phyloP scores from a whole-genome alignment of 2,113 vertebrate genomes.

The Gymnarchus niloticus region DNA sequence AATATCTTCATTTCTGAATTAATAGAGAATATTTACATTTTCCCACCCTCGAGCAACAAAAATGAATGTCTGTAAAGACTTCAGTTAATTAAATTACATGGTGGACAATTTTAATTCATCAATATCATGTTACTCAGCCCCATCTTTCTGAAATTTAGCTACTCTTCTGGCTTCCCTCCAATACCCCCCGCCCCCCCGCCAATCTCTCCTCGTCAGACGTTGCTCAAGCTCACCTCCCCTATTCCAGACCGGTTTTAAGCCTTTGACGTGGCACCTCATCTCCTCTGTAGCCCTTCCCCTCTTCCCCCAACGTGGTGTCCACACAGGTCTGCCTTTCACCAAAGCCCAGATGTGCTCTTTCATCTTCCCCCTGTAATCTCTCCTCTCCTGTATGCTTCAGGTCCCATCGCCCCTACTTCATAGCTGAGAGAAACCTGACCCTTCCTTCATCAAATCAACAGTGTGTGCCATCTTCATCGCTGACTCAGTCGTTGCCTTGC shows the following conservation, averaged over 20 bases:
- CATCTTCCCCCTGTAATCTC: background rate
- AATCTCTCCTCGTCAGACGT: background rate
- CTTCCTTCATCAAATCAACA: background rate
- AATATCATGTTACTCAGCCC: background rate
- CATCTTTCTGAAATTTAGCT: background rate
- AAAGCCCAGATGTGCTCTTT: background rate
- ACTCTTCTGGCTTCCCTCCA: background rate
- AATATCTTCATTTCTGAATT: background rate
- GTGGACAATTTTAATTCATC: background rate
- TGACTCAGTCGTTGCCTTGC: background rate
- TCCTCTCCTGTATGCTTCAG: no score
- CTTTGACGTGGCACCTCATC: no score
- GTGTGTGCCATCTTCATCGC: no score
- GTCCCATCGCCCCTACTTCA: background rate
- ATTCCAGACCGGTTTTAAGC: background rate
- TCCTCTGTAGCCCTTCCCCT: no score
- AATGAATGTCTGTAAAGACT: conserved; percentile 9
- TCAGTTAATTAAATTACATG: conserved; percentile 2
- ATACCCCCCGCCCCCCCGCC: background rate
- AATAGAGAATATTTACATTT: conserved; percentile 4
- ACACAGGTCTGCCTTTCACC: background rate
- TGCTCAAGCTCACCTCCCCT: background rate
- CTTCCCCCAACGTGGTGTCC: background rate
- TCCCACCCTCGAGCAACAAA: background rate
- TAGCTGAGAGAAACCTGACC: background rate